Evolutionary conservation across 1,140 invertebrate genomes (phyloP).

Genomic region (Drosophila auraria): DNA sequence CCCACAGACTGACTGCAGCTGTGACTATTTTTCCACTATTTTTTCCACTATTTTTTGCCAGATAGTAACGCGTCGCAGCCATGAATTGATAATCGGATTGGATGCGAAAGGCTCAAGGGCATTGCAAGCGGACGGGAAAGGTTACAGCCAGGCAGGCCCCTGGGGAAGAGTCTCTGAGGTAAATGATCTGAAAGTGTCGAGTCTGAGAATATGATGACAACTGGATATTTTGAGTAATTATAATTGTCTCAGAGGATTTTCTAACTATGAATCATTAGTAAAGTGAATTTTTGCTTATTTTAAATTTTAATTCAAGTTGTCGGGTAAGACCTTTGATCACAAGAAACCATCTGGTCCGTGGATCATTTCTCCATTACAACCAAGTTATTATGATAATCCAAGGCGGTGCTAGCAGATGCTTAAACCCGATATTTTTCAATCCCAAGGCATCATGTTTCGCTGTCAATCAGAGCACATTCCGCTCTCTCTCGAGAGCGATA

Average conservation of each 20-base stretch:
- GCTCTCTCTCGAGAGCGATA: background rate
- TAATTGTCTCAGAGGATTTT: too few species aligned
- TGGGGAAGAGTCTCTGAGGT: background rate
- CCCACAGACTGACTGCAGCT: slow-evolving; percentile 35
- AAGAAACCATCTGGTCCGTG: too few species aligned
- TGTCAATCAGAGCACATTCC: slow-evolving; percentile 13
- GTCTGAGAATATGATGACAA: background rate
- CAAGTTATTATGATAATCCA: background rate
- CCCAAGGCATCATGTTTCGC: slow-evolving; percentile 8
- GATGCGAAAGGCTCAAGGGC: slow-evolving; percentile 64
- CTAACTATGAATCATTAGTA: too few species aligned
- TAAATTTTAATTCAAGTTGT: too few species aligned
- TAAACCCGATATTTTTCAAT: background rate
- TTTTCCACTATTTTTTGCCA: slow-evolving; percentile 12
- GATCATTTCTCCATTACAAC: background rate
- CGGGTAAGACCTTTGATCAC: too few species aligned
- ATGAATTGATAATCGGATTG: slow-evolving; percentile 69
- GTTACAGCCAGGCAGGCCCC: slow-evolving; percentile 22
- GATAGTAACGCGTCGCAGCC: slow-evolving; percentile 64
- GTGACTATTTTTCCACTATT: slow-evolving; percentile 16
- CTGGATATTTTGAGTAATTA: background rate
- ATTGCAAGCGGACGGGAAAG: slow-evolving; percentile 48
- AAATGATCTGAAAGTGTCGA: slow-evolving; percentile 8
- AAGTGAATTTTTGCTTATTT: too few species aligned
- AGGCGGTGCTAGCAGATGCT: slow-evolving; percentile 9